Percentiles rank a stretch among this genome's conserved stretches.
Evolutionary conservation across 2,113 vertebrate genomes (phyloP).

Genomic region (Deroptyus accipitrinus): DNA sequence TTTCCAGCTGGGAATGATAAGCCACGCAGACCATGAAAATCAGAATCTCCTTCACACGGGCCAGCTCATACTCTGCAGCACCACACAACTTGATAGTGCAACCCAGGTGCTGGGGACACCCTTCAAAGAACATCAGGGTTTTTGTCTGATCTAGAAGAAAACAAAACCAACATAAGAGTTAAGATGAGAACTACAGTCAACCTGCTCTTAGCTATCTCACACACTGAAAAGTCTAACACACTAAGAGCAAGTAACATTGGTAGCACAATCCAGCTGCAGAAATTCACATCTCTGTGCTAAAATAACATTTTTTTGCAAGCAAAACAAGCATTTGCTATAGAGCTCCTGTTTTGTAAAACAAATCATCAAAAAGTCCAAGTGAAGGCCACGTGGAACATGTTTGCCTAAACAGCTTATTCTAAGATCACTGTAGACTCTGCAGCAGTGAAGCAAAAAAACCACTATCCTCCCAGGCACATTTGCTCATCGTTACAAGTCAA

Average conservation of each 20-base stretch:
- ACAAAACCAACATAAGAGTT: not conserved
- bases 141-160: slow-evolving; percentile 84
- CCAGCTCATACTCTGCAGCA: slow-evolving; percentile 91
- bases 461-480: not conserved
- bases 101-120: slow-evolving; percentile 90
- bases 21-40: slow-evolving; percentile 96
- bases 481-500: not conserved
- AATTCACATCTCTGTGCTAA: not conserved
- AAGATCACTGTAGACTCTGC: not conserved
- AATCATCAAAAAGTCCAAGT: not conserved
- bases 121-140: slow-evolving; percentile 97
- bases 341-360: not conserved
- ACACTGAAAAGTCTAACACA: not conserved
- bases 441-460: not conserved
- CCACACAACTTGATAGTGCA: slow-evolving; percentile 95
- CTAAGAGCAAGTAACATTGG: not conserved
- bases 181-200: not conserved
- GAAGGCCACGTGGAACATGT: not conserved
- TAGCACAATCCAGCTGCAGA: not conserved
- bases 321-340: not conserved
- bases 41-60: slow-evolving; percentile 95
- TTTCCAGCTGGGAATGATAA: slow-evolving; percentile 97
- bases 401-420: not conserved
- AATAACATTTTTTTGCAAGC: not conserved
- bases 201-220: not conserved